phyloP scores from a whole-genome alignment of 2,797 vertebrate species.

The Cottoperca gobio region DNA sequence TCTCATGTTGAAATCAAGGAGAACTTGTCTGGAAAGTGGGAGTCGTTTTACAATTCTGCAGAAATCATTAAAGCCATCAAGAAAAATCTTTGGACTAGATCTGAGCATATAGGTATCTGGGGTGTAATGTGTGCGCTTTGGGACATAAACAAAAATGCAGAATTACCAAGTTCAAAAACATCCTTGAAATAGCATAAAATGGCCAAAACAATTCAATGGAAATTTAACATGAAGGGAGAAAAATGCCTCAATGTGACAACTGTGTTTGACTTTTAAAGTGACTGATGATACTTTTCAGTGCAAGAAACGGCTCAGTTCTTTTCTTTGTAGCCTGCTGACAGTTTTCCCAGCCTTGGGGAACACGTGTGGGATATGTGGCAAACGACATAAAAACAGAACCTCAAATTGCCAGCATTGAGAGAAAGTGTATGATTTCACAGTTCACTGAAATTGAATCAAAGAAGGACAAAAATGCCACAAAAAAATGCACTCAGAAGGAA shows the following conservation, averaged over 20 bases:
- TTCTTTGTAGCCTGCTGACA: conserved; percentile 56
- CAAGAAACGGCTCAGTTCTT: conserved; percentile 34
- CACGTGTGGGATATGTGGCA: conserved; percentile 62
- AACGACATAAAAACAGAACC: conserved; percentile 60
- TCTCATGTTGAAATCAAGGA: neutral
- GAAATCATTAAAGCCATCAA: neutral
- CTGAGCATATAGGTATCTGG: neutral
- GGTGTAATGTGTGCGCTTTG: neutral
- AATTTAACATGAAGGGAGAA: neutral
- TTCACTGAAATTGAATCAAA: conserved; percentile 63
- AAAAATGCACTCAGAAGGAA: conserved; percentile 28
- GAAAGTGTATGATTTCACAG: conserved; percentile 71
- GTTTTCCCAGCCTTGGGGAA: conserved; percentile 59
- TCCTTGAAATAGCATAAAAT: neutral
- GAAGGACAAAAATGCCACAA: conserved; percentile 45
- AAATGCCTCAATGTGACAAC: neutral
- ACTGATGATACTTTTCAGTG: neutral
- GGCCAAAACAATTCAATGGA: neutral
- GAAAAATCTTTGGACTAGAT: neutral
- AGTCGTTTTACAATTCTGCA: neutral
- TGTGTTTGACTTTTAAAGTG: neutral
- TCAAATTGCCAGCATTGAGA: conserved; percentile 57
- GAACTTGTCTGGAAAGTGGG: neutral
- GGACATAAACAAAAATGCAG: neutral
- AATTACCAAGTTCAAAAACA: neutral